These are phyloP conservation scores for Kryphioiulus occultus DNA, from an alignment of 2,888 invertebrate genomes.

Conservation along the genomic window DNA sequence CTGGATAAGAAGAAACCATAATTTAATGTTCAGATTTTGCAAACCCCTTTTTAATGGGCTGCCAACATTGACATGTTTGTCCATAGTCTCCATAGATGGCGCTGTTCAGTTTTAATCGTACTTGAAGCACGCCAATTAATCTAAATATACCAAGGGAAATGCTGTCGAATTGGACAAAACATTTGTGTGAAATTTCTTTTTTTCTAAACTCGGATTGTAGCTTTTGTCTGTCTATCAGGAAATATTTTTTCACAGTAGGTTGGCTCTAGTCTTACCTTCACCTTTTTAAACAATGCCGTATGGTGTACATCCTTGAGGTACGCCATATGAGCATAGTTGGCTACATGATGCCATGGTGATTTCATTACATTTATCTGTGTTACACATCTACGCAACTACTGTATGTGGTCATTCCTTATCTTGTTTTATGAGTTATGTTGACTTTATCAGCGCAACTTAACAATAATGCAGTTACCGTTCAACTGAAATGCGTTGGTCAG, in stretches of 20 bases:
- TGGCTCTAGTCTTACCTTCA: slow-evolving; percentile 1
- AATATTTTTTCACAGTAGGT: slow-evolving; percentile 17
- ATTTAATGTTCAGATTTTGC: too few species aligned
- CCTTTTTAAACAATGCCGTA: neutral
- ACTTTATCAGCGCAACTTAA: neutral
- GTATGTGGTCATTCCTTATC: slow-evolving; percentile 20
- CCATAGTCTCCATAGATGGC: too few species aligned
- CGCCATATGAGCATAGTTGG: neutral
- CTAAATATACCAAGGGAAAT: neutral
- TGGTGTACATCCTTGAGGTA: neutral
- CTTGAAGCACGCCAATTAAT: neutral
- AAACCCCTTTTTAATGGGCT: too few species aligned
- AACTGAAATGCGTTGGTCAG: neutral
- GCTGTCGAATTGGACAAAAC: neutral
- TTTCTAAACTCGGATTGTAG: neutral
- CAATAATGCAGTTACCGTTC: neutral
- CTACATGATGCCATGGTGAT: slow-evolving; percentile 14
- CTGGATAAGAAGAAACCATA: too few species aligned
- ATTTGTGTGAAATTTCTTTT: neutral
- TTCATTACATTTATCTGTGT: slow-evolving; percentile 32
- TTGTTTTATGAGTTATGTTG: neutral
- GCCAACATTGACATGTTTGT: too few species aligned
- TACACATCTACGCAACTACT: slow-evolving; percentile 6
- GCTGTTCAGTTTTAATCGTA: neutral
- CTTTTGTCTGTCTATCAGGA: slow-evolving; percentile 28